These are phyloP conservation scores for Epizoanthus scotinus DNA, from an alignment of 92 coral and sea anemone genomes.

Conservation along the genomic window DNA sequence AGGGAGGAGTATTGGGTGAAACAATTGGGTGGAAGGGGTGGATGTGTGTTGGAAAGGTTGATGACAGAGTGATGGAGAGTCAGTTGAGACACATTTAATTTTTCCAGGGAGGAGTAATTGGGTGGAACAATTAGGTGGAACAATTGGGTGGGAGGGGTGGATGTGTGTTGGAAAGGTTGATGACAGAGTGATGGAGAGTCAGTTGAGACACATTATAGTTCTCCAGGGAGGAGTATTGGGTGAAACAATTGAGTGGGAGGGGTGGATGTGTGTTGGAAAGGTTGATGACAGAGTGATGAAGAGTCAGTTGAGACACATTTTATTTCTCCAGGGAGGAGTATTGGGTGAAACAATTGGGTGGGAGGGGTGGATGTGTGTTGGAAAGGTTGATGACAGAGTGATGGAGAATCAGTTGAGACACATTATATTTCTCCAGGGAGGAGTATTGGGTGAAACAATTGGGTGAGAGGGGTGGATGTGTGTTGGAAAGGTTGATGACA, in stretches of 20 bases:
- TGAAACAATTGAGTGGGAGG: constrained; percentile 63
- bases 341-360: constrained; percentile 40
- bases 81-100: not conserved
- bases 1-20: not conserved
- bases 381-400: constrained; percentile 78
- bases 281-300: constrained; percentile 85
- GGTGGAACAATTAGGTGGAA: constrained; percentile 58
- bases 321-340: not conserved
- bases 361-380: constrained; percentile 79
- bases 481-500: constrained; percentile 80
- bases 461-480: constrained; percentile 67
- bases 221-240: not conserved
- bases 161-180: constrained; percentile 67
- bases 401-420: constrained; percentile 31
- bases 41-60: constrained; percentile 65
- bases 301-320: constrained; percentile 54
- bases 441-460: constrained; percentile 24
- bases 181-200: constrained; percentile 65
- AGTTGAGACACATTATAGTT: not conserved
- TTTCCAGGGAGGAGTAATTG: not conserved
- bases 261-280: constrained; percentile 77
- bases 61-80: constrained; percentile 66
- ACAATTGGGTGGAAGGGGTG: constrained; percentile 61
- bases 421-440: not conserved
- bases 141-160: constrained; percentile 60